These are phyloP conservation scores for Lasioglossum morio DNA, from an alignment of 2,888 invertebrate species.

Conservation along the genomic window DNA sequence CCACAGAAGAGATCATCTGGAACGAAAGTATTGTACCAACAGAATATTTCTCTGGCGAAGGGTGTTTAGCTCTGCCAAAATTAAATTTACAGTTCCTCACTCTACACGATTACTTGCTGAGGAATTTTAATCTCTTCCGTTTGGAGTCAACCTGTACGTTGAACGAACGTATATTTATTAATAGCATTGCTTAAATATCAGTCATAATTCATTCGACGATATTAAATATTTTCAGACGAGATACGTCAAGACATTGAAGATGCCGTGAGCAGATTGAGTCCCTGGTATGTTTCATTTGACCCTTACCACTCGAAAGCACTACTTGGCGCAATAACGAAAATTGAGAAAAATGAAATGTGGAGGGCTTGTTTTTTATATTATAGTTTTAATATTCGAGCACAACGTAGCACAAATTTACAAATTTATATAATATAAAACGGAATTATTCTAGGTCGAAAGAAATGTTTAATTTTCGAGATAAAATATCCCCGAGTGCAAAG, in stretches of 20 bases:
- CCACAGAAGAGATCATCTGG: constrained; percentile 99
- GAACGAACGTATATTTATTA: constrained; percentile 3
- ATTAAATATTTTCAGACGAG: constrained; percentile 91
- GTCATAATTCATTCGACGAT: neutral
- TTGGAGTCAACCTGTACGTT: constrained; percentile 98
- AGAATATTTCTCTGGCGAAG: constrained; percentile 98
- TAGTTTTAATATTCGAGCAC: too few relatives aligned
- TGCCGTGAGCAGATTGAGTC: constrained; percentile 96
- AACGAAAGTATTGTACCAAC: constrained; percentile 99
- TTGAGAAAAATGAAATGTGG: too few relatives aligned
- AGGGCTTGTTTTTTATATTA: too few relatives aligned
- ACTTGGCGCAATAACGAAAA: too few relatives aligned
- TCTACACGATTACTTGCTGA: constrained; percentile 97
- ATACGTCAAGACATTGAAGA: constrained; percentile 99
- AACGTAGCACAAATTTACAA: too few relatives aligned
- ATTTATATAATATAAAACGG: too few relatives aligned
- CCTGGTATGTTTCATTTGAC: constrained; percentile 85
- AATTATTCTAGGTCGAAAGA: too few relatives aligned
- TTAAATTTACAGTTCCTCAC: constrained; percentile 99
- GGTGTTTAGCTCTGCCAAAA: constrained; percentile 97
- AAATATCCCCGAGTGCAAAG: too few relatives aligned
- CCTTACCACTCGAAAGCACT: too few relatives aligned
- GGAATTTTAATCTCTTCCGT: constrained; percentile 98
- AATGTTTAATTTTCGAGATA: too few relatives aligned
- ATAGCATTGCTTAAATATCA: neutral